Base-by-base conservation (phyloP, 2,888 invertebrate species). In the Andrena minutula region DNA sequence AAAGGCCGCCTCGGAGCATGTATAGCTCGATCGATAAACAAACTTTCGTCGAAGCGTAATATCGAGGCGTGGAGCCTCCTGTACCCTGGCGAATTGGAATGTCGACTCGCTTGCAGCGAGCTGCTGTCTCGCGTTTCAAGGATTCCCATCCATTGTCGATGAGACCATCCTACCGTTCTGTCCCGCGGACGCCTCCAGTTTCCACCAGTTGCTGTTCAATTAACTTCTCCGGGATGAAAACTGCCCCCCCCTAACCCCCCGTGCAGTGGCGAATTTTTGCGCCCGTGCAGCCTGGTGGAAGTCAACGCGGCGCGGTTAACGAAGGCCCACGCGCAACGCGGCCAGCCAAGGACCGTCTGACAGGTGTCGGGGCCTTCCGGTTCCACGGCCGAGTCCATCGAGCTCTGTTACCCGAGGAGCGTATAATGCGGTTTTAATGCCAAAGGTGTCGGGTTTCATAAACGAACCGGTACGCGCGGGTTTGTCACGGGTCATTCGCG, bases 341-440 rank as follows among this genome's bases (percentile, higher is more conserved):
- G 26, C 58, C 68, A 47, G 20, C 32, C 32, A 64, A 32, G 35
- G 72, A 65, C 49, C 47, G 64, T 23, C 65, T 65, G 85, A 85
- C 84, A 84, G 83, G 85, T 85, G 85, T 75, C 53, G 51, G 56
- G 75, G 41, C 41, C 81, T 85, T 85, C 85, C 84, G 85, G 81
- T 85, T 84, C 76, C 79, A 75, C 70, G 51, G 20, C 63, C 35
- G 53, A 49, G 72, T 49, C 69, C 75, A 75, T 72, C 79, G 66
- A 51, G 63, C n/a, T 49, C 56, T 32, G 83, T 70, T 70, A 63
- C 63, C 23, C 71, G 75, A 64, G 64, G 30, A 76, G 51, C 66
- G n/a, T 65, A 71, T 79, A 77, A 87, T 76, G 83, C 84, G 85
- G 83, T 83, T 86, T 85, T 88, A 86, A 88, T 83, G 84, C 76